Percentiles rank a stretch among this genome's conserved stretches.
phyloP scores from a whole-genome alignment of 2,888 invertebrate species.

The Ptilodon capucinus region DNA sequence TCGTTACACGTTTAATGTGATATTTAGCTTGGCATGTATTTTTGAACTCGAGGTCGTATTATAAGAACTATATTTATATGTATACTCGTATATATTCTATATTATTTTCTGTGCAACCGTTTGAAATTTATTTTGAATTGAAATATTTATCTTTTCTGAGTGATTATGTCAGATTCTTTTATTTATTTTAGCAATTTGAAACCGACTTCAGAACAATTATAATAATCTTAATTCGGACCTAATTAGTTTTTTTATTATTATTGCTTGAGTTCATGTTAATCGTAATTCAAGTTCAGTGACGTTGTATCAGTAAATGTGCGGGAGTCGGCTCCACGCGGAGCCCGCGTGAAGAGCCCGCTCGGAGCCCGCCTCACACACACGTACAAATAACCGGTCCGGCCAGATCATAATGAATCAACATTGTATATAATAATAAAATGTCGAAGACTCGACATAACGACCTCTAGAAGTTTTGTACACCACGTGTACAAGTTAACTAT shows the following conservation, averaged over 20 bases:
- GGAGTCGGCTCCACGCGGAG: slow-evolving; percentile 21
- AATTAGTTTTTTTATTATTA: too few relatives aligned
- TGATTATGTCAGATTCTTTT: too few relatives aligned
- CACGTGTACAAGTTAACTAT: not conserved
- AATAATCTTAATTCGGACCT: too few relatives aligned
- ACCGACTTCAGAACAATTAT: too few relatives aligned
- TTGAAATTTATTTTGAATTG: too few relatives aligned
- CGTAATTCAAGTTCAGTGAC: slow-evolving; percentile 16
- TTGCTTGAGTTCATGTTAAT: too few relatives aligned
- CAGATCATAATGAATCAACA: slow-evolving; percentile 15
- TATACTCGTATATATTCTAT: too few relatives aligned
- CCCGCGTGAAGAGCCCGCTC: slow-evolving; percentile 30
- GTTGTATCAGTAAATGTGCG: slow-evolving; percentile 16
- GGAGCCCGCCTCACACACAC: slow-evolving; percentile 4
- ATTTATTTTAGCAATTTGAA: too few relatives aligned
- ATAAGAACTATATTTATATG: too few relatives aligned
- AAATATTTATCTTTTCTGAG: too few relatives aligned
- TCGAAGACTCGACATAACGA: slow-evolving; percentile 7
- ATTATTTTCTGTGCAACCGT: too few relatives aligned
- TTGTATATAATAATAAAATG: slow-evolving; percentile 13
- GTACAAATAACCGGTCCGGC: slow-evolving; percentile 24
- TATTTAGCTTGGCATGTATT: not conserved
- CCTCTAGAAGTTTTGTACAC: slow-evolving; percentile 7
- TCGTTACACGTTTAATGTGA: not conserved
- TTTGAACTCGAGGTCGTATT: not conserved